Evolutionary conservation across 2,113 vertebrate species (phyloP).

Genomic region (Python bivittatus): DNA sequence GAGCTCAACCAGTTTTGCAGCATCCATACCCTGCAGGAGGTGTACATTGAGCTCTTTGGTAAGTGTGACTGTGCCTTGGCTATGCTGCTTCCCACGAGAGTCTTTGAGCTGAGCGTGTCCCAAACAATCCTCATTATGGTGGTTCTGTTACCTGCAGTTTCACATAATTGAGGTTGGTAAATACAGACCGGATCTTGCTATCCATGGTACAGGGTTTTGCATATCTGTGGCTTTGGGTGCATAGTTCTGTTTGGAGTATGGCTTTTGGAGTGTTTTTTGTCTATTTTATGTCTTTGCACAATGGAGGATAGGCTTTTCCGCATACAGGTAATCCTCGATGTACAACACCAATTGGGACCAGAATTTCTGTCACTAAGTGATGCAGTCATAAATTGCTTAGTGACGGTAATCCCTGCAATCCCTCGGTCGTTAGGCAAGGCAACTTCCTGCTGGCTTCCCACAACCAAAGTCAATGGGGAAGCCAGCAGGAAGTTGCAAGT

Average conservation of each 20-base stretch:
- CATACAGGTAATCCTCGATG: not conserved
- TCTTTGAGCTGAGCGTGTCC: not conserved
- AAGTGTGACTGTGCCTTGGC: constrained; percentile 49
- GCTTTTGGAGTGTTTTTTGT: not conserved
- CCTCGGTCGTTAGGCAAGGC: not conserved
- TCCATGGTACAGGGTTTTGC: not conserved
- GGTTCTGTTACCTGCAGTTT: not conserved
- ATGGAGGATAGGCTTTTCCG: not conserved
- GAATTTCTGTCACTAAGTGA: not conserved
- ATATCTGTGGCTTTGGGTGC: too few relatives aligned
- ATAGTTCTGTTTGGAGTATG: not conserved
- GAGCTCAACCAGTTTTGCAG: constrained; percentile 99
- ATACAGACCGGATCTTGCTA: not conserved
- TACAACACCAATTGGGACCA: not conserved
- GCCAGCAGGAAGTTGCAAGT: not conserved
- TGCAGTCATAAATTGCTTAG: not conserved
- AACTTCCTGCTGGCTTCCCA: not conserved
- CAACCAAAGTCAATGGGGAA: not conserved
- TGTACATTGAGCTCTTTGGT: constrained; percentile 98
- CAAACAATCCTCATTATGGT: not conserved
- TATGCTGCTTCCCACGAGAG: not conserved
- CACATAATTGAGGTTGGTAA: not conserved
- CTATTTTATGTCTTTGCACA: not conserved
- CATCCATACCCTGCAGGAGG: constrained; percentile 93
- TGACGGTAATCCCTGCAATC: not conserved